Base-by-base conservation (phyloP, 1,140 invertebrate genomes). In the Panagrolaimus sp. region DNA sequence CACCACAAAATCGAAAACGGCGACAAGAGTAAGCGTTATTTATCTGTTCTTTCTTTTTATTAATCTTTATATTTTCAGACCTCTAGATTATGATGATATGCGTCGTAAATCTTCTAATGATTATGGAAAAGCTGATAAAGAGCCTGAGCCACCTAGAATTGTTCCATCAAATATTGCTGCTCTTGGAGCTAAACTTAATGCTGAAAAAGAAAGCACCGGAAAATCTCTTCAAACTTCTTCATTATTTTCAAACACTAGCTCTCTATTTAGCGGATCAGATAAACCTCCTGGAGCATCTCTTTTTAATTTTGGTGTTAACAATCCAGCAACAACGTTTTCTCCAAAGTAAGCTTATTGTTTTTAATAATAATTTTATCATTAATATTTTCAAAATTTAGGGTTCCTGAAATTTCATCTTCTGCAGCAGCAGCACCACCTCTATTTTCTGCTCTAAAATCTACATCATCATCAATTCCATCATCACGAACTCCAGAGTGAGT, bases 81-180 rank as follows among this genome's bases (percentile, higher is more conserved):
- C 31, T 38, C n/a, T 57, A 11, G 51, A 57, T 57, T 57, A 57
- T 16, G 51, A 57, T 57, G 51, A 57, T 11, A 57, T 57, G 51
- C 13, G 2, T 4, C 20, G 51, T 20, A 16, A 20, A 13, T 25
- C 20, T 9, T 57, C 51, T 1, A 11, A 4, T 11, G 51, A 57
- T 27, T 57, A 57, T 57, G 51, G 51, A n/a, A 57, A 57, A 27
- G 20, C 51, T 11, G 27, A 57, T 11, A 8, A 20, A 20, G 27
- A 20, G 2, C 20, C 20, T 25, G n/a, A 11, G 3, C 1, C 51
- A 1, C 51, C 51, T 0, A 11, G 20, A 20, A 57, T 25, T 20
- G 20, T 57, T 4, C 20, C 51, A 2, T 20, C 11, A 3, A 27
- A 25, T 25, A 25, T 13, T 20, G 51, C n/a, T n/a, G 51, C 51